phyloP scores from a whole-genome alignment of 2,113 vertebrate species.

The Acrocephalus arundinaceus region DNA sequence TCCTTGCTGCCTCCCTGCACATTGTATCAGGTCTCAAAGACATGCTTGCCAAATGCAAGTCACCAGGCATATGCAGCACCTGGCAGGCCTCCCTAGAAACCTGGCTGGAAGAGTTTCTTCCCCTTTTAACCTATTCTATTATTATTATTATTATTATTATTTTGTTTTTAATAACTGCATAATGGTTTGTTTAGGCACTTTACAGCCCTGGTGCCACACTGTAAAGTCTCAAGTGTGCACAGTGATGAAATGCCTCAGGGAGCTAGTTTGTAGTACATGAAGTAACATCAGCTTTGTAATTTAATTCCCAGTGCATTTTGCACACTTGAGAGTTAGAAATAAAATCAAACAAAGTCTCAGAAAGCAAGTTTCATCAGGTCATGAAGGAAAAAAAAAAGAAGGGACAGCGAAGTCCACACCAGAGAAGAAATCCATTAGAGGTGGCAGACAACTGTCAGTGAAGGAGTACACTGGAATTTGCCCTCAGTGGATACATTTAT shows the following conservation, averaged over 20 bases:
- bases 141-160: neutral
- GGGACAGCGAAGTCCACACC: neutral
- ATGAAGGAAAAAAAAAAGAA: neutral
- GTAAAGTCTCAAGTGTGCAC: neutral
- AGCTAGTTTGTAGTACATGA: neutral
- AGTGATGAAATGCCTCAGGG: neutral
- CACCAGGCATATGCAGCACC: neutral
- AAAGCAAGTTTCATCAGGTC: neutral
- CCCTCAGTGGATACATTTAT: neutral
- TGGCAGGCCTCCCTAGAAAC: neutral
- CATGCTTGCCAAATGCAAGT: neutral
- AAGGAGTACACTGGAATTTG: neutral
- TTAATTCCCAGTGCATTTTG: neutral
- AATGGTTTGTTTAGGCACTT: conserved; percentile 1
- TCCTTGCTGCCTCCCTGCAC: neutral
- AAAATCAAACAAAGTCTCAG: neutral
- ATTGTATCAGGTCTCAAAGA: neutral
- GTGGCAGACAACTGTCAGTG: neutral
- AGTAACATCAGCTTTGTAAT: neutral
- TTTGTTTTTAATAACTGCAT: neutral
- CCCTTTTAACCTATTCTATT: neutral
- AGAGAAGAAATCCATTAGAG: neutral
- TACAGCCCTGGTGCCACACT: neutral
- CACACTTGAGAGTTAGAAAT: neutral
- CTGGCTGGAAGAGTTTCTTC: neutral